Evolutionary conservation across 2,113 vertebrate genomes (phyloP).

Genomic region (Scartelaos histophorus): DNA sequence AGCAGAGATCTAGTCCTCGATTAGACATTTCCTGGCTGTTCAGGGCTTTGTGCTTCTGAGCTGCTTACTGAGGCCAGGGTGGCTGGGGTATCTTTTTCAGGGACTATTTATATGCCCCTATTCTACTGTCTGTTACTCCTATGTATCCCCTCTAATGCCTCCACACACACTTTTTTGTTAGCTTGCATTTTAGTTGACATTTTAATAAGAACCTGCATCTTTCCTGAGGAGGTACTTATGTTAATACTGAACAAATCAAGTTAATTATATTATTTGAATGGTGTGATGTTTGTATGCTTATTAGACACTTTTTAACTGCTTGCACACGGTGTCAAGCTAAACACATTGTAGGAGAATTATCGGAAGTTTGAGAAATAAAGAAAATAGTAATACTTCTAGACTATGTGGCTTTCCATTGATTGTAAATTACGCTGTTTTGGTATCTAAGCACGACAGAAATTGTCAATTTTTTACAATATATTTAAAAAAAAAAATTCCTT

Average conservation of each 20-base stretch:
- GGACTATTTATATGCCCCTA: constrained; percentile 66
- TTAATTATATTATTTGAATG: too few species aligned
- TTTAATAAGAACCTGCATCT: constrained; percentile 27
- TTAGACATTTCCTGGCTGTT: constrained; percentile 43
- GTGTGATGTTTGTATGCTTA: background rate
- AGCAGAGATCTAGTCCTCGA: constrained; percentile 13
- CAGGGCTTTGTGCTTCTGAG: constrained; percentile 49
- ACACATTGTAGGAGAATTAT: background rate
- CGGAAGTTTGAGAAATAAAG: background rate
- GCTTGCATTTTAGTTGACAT: background rate
- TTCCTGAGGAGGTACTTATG: background rate
- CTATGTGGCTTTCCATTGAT: background rate
- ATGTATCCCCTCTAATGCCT: constrained; percentile 27
- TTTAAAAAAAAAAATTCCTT: background rate
- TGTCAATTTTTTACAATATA: background rate
- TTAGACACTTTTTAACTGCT: background rate
- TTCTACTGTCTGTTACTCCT: constrained; percentile 38
- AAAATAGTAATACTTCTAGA: background rate
- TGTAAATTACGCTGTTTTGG: background rate
- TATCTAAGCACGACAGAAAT: background rate
- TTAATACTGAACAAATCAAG: background rate
- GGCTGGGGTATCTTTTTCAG: constrained; percentile 56
- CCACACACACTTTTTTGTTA: constrained; percentile 7
- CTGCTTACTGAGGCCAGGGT: constrained; percentile 37
- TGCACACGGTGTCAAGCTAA: background rate